These are phyloP conservation scores for Himalopsyche phryganea DNA, from an alignment of 1,140 invertebrate genomes.

Conservation along the genomic window DNA sequence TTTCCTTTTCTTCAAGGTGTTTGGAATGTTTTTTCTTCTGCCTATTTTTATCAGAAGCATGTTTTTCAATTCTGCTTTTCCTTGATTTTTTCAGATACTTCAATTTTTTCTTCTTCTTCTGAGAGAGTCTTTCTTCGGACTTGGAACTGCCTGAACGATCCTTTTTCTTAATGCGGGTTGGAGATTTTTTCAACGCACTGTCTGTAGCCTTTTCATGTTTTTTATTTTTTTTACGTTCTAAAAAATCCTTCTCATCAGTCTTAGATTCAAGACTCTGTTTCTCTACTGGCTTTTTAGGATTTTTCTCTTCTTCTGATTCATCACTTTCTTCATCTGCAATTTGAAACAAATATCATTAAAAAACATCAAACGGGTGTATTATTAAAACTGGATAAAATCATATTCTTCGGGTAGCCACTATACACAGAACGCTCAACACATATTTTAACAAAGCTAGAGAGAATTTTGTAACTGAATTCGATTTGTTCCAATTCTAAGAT, in stretches of 20 bases:
- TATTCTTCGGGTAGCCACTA: too few species aligned
- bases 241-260: neutral
- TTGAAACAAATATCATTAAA: neutral
- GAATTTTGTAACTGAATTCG: too few species aligned
- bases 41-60: constrained; percentile 48
- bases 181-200: neutral
- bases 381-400: too few species aligned
- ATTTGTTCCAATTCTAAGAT: too few species aligned
- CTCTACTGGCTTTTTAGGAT: constrained; percentile 1
- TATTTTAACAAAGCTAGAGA: too few species aligned
- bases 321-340: constrained; percentile 22
- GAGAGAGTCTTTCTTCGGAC: neutral
- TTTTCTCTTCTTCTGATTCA: neutral
- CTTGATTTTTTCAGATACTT: constrained; percentile 50
- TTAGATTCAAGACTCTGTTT: constrained; percentile 1
- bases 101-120: constrained; percentile 37
- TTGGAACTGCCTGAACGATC: neutral
- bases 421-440: too few species aligned
- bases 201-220: constrained; percentile 5
- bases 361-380: too few species aligned
- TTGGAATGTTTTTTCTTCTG: constrained; percentile 53
- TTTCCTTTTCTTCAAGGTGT: constrained; percentile 46
- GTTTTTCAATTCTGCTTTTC: constrained; percentile 44
- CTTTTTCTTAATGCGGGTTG: neutral
- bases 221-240: constrained; percentile 3